Percentiles rank a stretch among this genome's conserved stretches.
Evolutionary conservation across 2,888 invertebrate species (phyloP).

Genomic region (Bursaphelenchus okinawaensis): DNA sequence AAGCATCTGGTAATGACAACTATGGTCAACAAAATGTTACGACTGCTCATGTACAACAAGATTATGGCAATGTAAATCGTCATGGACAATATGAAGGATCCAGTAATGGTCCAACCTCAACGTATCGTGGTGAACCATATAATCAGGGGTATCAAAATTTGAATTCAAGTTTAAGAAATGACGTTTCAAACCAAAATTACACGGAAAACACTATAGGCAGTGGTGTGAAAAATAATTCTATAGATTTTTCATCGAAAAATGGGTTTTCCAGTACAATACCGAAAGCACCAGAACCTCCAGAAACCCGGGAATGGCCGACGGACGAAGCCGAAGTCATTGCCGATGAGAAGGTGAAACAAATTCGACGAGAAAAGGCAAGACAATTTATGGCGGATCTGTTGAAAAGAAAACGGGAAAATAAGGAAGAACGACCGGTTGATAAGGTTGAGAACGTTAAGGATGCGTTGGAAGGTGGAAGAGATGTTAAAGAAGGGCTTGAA

Average conservation of each 20-base stretch:
- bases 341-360: not conserved
- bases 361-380: not conserved
- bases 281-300: not conserved
- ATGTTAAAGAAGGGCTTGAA: no score
- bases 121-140: not conserved
- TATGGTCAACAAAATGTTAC: not conserved
- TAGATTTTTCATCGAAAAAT: no score
- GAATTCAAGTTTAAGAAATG: no score
- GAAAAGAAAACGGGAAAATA: not conserved
- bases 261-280: no score
- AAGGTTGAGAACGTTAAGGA: not conserved
- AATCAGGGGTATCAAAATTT: no score
- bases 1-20: not conserved
- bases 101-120: no score
- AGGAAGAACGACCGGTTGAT: not conserved
- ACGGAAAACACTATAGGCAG: not conserved
- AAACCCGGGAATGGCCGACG: not conserved
- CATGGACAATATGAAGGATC: no score
- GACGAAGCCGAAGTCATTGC: not conserved
- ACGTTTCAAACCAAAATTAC: no score
- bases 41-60: not conserved
- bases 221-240: no score
- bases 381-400: slow-evolving; percentile 8
- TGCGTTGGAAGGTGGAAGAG: not conserved
- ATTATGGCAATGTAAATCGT: not conserved